phyloP scores from a whole-genome alignment of 2,888 invertebrate genomes.

The Heteromurus nitidus region DNA sequence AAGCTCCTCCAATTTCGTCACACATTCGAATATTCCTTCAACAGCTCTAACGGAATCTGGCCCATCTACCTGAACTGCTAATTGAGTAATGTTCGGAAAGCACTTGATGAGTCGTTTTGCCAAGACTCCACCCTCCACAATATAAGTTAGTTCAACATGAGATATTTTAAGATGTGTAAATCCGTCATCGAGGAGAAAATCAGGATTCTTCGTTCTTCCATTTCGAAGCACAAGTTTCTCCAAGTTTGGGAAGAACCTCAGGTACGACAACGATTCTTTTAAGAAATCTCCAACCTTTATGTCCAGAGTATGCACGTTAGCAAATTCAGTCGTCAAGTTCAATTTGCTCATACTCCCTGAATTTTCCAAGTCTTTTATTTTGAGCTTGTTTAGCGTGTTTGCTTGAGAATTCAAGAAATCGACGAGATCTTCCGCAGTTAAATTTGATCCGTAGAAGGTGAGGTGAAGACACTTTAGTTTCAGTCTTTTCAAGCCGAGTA shows the following conservation, averaged over 20 bases:
- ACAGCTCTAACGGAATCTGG: neutral
- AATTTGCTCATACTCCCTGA: neutral
- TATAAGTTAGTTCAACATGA: neutral
- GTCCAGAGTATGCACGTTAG: neutral
- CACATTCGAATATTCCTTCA: neutral
- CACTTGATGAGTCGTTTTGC: neutral
- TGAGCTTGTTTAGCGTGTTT: neutral
- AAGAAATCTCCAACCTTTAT: constrained; percentile 2
- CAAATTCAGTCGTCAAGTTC: neutral
- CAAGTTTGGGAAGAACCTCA: constrained; percentile 6
- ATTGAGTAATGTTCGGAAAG: constrained; percentile 8
- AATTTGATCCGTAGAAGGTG: constrained; percentile 26
- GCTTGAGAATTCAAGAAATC: neutral
- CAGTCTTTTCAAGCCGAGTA: neutral
- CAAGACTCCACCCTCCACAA: neutral
- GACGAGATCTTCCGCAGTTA: neutral
- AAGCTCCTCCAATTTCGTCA: constrained; percentile 7
- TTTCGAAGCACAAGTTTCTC: constrained; percentile 16
- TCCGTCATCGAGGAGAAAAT: neutral
- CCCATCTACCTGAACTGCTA: neutral
- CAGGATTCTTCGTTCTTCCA: neutral
- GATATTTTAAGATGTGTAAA: neutral
- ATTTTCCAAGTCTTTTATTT: constrained; percentile 21
- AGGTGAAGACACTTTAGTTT: constrained; percentile 6
- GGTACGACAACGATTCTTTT: neutral